phyloP scores from a whole-genome alignment of 2,888 invertebrate species.

The Mesoligia furuncula region DNA sequence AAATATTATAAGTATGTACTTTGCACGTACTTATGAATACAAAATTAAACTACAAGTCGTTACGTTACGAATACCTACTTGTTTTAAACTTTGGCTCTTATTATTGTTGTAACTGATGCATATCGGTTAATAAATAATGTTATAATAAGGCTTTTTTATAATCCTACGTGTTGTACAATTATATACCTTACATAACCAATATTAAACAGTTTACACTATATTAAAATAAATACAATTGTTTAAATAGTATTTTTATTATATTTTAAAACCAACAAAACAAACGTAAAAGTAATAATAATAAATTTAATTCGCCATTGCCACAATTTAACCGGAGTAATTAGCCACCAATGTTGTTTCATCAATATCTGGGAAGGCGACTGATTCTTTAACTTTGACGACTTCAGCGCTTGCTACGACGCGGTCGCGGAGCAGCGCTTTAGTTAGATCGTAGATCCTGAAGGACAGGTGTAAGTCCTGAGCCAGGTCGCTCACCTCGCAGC shows the following conservation, averaged over 20 bases:
- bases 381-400: constrained; percentile 27
- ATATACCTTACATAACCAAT: constrained; percentile 43
- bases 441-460: constrained; percentile 79
- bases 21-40: not conserved
- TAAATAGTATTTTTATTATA: constrained; percentile 46
- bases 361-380: constrained; percentile 41
- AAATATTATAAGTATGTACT: not conserved
- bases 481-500: constrained; percentile 88
- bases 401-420: constrained; percentile 62
- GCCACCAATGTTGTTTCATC: constrained; percentile 70
- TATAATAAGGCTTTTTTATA: constrained; percentile 44
- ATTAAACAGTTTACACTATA: constrained; percentile 41
- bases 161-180: constrained; percentile 43
- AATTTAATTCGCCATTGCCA: constrained; percentile 23
- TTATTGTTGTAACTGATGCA: constrained; percentile 39
- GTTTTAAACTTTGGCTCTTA: constrained; percentile 28
- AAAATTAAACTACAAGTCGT: constrained; percentile 4
- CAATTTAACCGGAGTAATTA: constrained; percentile 66
- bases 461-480: constrained; percentile 81
- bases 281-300: constrained; percentile 16
- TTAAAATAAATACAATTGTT: constrained; percentile 56
- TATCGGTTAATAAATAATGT: constrained; percentile 39
- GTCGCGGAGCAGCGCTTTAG: constrained; percentile 73
- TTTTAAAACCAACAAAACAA: constrained; percentile 22
- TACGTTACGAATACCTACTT: constrained; percentile 2